Conservation (phyloP, 1,140 invertebrate species). For the Odontomachus brunneus region DNA sequence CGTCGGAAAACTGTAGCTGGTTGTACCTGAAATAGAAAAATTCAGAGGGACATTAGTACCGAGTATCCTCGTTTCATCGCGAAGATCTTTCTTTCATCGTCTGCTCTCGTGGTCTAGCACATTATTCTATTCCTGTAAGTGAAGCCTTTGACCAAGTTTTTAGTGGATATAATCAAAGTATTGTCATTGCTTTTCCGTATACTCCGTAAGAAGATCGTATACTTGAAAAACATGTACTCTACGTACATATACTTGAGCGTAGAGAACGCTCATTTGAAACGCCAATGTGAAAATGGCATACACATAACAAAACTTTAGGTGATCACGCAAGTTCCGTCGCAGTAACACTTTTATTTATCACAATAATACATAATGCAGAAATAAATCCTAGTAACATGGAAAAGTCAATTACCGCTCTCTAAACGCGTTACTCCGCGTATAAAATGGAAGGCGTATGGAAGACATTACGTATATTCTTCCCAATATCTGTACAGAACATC, state of each 20-base stretch:
- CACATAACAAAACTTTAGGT: background rate
- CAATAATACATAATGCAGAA: slow-evolving; percentile 24
- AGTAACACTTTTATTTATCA: slow-evolving; percentile 28
- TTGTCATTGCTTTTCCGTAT: background rate
- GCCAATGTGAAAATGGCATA: background rate
- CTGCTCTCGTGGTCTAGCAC: slow-evolving; percentile 50
- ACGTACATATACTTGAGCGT: background rate
- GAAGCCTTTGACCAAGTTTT: slow-evolving; percentile 8
- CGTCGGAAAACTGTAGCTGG: slow-evolving; percentile 75
- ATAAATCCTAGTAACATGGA: background rate
- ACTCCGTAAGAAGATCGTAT: background rate
- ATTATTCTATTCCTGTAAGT: slow-evolving; percentile 65
- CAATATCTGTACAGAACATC: background rate
- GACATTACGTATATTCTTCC: background rate
- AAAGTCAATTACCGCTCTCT: background rate
- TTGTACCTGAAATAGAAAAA: slow-evolving; percentile 83
- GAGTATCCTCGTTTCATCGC: slow-evolving; percentile 41
- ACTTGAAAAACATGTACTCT: background rate
- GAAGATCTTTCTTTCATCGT: slow-evolving; percentile 49
- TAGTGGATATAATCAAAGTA: background rate
- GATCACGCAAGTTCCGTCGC: background rate
- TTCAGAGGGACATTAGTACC: slow-evolving; percentile 77
- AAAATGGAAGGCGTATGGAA: slow-evolving; percentile 10
- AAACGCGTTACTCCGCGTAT: background rate
- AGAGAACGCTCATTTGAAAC: background rate